Evolutionary conservation across 2,888 invertebrate species (phyloP).

Genomic region (Hylaea fasciaria): DNA sequence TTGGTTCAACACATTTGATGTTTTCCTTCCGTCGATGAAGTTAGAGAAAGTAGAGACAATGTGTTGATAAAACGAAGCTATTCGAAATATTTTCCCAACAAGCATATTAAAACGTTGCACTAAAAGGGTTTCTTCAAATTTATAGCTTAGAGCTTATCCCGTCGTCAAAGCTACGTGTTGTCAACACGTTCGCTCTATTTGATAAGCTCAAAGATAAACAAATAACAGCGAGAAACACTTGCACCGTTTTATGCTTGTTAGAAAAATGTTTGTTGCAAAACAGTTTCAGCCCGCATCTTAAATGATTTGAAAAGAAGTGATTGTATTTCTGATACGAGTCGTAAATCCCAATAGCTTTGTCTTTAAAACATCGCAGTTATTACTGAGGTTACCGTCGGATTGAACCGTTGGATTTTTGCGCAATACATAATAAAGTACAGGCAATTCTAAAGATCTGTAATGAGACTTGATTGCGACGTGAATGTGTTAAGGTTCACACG

Average conservation of each 20-base stretch:
- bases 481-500: constrained; percentile 75
- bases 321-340: constrained; percentile 24
- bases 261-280: constrained; percentile 9
- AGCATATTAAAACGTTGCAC: neutral
- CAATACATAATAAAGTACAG: constrained; percentile 54
- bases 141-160: neutral
- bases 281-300: constrained; percentile 11
- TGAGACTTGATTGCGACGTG: constrained; percentile 61
- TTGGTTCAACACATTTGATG: neutral
- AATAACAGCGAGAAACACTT: too few species aligned
- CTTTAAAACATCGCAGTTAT: constrained; percentile 26
- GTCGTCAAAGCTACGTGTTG: too few species aligned
- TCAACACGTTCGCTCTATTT: too few species aligned
- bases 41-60: constrained; percentile 1
- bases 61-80: neutral
- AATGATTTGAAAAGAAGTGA: constrained; percentile 26
- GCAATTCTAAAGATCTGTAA: constrained; percentile 63
- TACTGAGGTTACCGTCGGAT: constrained; percentile 31
- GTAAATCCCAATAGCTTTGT: constrained; percentile 25
- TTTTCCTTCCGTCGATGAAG: neutral
- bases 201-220: neutral
- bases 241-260: neutral
- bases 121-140: too few species aligned
- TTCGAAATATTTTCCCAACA: neutral
- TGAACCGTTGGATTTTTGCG: constrained; percentile 45